A percentile compares a stretch with the other conserved stretches of the same genome.
Evolutionary conservation across 1,140 invertebrate species (phyloP).

Genomic region (Lepidurus apus): DNA sequence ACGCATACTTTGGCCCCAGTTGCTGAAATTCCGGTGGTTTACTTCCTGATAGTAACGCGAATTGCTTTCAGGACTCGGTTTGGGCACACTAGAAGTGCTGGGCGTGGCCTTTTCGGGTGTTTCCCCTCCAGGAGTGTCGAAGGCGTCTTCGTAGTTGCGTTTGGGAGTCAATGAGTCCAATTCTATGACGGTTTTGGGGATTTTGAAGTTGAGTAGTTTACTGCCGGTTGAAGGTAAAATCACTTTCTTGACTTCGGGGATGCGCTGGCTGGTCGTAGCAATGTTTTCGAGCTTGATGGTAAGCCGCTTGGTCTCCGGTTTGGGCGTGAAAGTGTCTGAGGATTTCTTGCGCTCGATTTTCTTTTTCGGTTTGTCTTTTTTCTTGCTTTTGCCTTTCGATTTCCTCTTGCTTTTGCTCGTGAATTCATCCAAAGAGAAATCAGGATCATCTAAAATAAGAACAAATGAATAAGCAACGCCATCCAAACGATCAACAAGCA

Average conservation of each 20-base stretch:
- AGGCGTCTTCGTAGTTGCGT: not conserved
- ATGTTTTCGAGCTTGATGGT: too few relatives aligned
- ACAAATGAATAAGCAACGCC: not conserved
- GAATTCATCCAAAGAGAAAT: not conserved
- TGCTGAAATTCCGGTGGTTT: not conserved
- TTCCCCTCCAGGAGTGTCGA: not conserved
- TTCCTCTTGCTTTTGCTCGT: not conserved
- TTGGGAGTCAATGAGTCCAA: not conserved
- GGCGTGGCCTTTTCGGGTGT: not conserved
- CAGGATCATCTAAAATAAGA: not conserved
- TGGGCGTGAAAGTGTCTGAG: not conserved
- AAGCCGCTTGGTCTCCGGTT: not conserved
- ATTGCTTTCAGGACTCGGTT: constrained; percentile 36
- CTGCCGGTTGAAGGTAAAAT: not conserved
- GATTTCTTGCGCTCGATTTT: not conserved
- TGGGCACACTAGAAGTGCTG: not conserved
- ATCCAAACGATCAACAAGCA: not conserved
- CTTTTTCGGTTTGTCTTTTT: not conserved
- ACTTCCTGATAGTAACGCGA: not conserved
- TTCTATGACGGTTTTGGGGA: not conserved
- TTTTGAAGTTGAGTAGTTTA: not conserved
- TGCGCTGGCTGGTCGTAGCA: not conserved
- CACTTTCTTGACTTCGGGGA: not conserved
- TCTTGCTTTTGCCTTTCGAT: not conserved
- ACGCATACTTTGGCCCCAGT: constrained; percentile 12